Percentiles rank a stretch among this genome's conserved stretches.
phyloP scores from a whole-genome alignment of 1,140 invertebrate species.

The Drosophila ambigua region DNA sequence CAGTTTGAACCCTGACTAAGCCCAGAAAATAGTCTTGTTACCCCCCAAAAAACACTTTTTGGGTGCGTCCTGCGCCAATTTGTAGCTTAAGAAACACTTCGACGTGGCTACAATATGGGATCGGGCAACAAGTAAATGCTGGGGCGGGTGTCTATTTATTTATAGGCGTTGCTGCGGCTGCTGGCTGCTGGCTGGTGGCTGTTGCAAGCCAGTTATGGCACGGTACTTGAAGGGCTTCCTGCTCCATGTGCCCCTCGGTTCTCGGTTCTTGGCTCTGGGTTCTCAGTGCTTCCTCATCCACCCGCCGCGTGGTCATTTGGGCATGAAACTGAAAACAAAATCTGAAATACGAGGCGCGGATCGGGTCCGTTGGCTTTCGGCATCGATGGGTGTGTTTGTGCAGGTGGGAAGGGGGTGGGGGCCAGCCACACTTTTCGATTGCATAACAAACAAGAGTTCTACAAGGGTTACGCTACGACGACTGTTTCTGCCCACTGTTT shows the following conservation, averaged over 20 bases:
- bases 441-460: conserved; percentile 38
- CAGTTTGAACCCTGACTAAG: not conserved
- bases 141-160: conserved; percentile 28
- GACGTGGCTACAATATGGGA: conserved; percentile 36
- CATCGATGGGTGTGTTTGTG: conserved; percentile 15
- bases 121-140: conserved; percentile 49
- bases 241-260: conserved; percentile 1
- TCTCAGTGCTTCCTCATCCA: conserved; percentile 6
- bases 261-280: conserved; percentile 8
- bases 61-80: conserved; percentile 49
- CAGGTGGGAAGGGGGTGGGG: conserved; percentile 24
- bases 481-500: not conserved
- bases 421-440: conserved; percentile 42
- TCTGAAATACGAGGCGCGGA: conserved; percentile 38
- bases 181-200: not conserved
- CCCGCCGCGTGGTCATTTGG: conserved; percentile 39
- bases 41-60: conserved; percentile 9
- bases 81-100: conserved; percentile 32
- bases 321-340: conserved; percentile 63
- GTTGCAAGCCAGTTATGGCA: conserved; percentile 53
- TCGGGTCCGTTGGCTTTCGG: not conserved
- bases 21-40: not conserved
- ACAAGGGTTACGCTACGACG: not conserved
- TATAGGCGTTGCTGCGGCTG: conserved; percentile 30
- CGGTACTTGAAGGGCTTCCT: conserved; percentile 45